A percentile compares a stretch with the other conserved stretches of the same genome.
Evolutionary conservation across 2,797 vertebrate genomes (phyloP).

Genomic region (Sebastes elongatus): DNA sequence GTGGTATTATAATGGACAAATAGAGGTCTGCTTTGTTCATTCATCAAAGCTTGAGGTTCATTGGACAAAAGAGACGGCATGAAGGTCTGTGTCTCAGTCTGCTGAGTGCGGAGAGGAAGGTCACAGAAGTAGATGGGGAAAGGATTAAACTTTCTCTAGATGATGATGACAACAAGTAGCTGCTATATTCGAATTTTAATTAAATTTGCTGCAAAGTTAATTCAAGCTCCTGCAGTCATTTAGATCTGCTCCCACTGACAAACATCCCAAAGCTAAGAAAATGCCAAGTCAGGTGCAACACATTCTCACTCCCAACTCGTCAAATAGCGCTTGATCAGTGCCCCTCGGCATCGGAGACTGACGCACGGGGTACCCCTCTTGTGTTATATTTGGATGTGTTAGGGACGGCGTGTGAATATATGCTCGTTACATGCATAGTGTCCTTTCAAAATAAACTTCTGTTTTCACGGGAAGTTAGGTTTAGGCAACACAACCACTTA

Average conservation of each 20-base stretch:
- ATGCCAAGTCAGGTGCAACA: background rate
- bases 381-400: too few relatives aligned
- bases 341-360: too few relatives aligned
- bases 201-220: background rate
- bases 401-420: too few relatives aligned
- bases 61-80: background rate
- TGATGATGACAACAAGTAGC: background rate
- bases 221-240: background rate
- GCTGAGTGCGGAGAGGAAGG: background rate
- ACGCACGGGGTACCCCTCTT: too few relatives aligned
- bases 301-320: too few relatives aligned
- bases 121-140: background rate
- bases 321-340: too few relatives aligned
- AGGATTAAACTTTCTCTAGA: background rate
- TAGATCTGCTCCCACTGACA: background rate
- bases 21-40: too few relatives aligned
- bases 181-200: background rate
- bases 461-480: too few relatives aligned
- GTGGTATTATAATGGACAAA: background rate
- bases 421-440: too few relatives aligned
- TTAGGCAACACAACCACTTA: too few relatives aligned
- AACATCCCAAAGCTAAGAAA: background rate
- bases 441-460: too few relatives aligned
- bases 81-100: background rate
- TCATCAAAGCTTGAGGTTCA: background rate